phyloP scores from a whole-genome alignment of 2,888 invertebrate genomes.

The Drosophila mulleri region DNA sequence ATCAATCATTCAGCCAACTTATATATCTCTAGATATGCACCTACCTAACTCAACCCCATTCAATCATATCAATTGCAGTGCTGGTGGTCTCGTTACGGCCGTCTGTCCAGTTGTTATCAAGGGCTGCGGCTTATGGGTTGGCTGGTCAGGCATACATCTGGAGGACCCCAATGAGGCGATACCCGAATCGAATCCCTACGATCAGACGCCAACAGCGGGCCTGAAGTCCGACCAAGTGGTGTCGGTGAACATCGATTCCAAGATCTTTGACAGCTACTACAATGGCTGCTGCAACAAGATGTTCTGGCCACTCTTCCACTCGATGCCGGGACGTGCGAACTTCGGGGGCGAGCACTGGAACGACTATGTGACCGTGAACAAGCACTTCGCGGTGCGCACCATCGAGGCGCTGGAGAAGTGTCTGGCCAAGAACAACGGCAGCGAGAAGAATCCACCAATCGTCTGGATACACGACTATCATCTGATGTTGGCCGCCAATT shows the following conservation, averaged over 20 bases:
- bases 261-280: constrained; percentile 93
- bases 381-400: constrained; percentile 93
- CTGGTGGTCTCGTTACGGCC: constrained; percentile 95
- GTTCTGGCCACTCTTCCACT: constrained; percentile 96
- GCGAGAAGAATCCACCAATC: constrained; percentile 86
- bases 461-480: constrained; percentile 98
- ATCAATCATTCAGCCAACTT: too few species aligned
- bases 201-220: constrained; percentile 94
- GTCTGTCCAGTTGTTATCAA: constrained; percentile 95
- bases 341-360: constrained; percentile 94
- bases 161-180: constrained; percentile 91
- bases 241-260: constrained; percentile 91
- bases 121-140: constrained; percentile 94
- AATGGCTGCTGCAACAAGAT: constrained; percentile 97
- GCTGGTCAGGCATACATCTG: constrained; percentile 95
- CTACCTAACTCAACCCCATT: background rate
- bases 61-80: constrained; percentile 86
- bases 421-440: constrained; percentile 84
- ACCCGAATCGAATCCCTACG: constrained; percentile 94
- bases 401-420: constrained; percentile 88
- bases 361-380: constrained; percentile 92
- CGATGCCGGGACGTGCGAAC: constrained; percentile 95
- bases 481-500: constrained; percentile 95
- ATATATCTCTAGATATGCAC: too few species aligned
- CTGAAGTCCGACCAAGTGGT: constrained; percentile 93